Evolutionary conservation across 2,113 vertebrate species (phyloP), one percentile per base, ranked within the genome.

Genomic region (Trematomus loennbergii): DNA sequence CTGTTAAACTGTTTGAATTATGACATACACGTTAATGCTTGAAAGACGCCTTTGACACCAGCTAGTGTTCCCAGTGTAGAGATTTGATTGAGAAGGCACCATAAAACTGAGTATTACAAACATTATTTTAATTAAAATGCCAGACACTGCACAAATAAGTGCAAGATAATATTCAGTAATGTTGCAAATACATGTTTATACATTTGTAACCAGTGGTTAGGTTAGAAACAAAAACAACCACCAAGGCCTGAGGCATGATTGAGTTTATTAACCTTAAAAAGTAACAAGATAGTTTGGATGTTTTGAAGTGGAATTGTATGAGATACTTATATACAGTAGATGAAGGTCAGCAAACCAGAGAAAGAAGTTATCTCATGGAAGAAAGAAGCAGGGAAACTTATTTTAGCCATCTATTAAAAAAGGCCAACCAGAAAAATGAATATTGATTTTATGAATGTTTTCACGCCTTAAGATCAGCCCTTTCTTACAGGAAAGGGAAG

Each of bases 1-100:
- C 29, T 29, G 29, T 29, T 82, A 64, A 48, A 40, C 36, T 16
- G 64, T 76, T 76, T 70, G 25, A 49, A 62, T 70, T 33, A 57
- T 48, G 15, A 48, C 52, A 50, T 49, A 40, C 33, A 18, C 40
- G 33, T 40, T 36, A 5, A 18, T 36, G 29, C n/a, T 12, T 10
- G 29, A 40, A 29, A 4, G 36, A 58, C 2, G 12, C 25, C 4
- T 57, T 57, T 57, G 12, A 55, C 18, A 53, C 9, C n/a, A 53
- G 17, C 50, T 8, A 50, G 13, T 17, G 49, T 50, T 50, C 49
- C 36, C 36, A 40, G 36, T 40, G 36, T 9, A 40, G 36, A 40
- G 5, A 40, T 7, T 8, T 53, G 9, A 17, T 53, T 53, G 18
- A 60, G 58, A 60, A 60, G 33, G 4, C 2, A 12, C 16, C 10